phyloP scores from a whole-genome alignment of 2,797 vertebrate species.

The Austrolebias charrua region DNA sequence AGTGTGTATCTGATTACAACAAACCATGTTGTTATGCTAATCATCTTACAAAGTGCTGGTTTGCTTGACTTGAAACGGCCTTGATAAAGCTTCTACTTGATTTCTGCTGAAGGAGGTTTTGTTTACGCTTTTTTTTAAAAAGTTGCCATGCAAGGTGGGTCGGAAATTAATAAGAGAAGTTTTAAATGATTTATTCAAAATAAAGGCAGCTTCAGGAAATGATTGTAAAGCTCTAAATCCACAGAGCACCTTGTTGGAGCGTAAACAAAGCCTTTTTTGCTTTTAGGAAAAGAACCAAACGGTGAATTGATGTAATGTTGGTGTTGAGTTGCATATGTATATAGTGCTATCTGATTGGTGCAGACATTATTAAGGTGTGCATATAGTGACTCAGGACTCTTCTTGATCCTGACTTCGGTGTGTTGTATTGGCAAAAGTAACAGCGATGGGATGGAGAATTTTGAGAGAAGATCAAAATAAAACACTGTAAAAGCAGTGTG shows the following conservation, averaged over 20 bases:
- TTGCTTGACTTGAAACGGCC: constrained; percentile 75
- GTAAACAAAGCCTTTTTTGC: constrained; percentile 70
- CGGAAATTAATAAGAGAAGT: constrained; percentile 19
- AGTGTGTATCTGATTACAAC: constrained; percentile 40
- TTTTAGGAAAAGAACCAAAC: constrained; percentile 53
- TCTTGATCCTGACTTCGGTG: constrained; percentile 63
- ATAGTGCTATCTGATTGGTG: constrained; percentile 61
- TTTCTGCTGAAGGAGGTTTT: constrained; percentile 67
- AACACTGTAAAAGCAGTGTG: constrained; percentile 37
- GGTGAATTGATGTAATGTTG: constrained; percentile 37
- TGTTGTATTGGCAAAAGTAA: constrained; percentile 63
- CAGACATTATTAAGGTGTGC: constrained; percentile 60
- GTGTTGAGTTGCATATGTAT: constrained; percentile 63
- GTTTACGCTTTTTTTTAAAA: constrained; percentile 66
- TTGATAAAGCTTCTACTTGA: constrained; percentile 54
- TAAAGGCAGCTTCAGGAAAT: constrained; percentile 41
- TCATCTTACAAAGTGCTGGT: constrained; percentile 52
- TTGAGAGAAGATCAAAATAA: constrained; percentile 59
- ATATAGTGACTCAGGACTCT: constrained; percentile 62
- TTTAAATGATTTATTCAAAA: constrained; percentile 37
- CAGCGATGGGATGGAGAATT: constrained; percentile 55
- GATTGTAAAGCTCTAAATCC: constrained; percentile 42
- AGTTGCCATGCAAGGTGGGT: constrained; percentile 52
- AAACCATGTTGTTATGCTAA: constrained; percentile 62
- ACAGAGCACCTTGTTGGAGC: constrained; percentile 64